Percentiles rank a stretch among this genome's conserved stretches.
Conservation (phyloP, 2,797 vertebrate species). For the Echeneis naucrates region DNA sequence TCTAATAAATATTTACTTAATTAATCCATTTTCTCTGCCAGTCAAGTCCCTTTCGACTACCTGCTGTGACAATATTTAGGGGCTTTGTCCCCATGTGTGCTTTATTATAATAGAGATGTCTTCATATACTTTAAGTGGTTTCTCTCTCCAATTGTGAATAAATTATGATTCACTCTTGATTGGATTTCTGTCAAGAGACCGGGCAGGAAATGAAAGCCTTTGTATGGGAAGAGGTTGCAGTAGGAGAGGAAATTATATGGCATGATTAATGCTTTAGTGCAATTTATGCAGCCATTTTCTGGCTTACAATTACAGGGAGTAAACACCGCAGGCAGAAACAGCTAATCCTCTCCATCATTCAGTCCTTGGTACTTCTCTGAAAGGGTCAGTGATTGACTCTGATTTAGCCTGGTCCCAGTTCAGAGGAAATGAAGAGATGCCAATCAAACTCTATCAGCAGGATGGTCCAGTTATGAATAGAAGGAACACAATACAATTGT, state of each 20-base stretch:
- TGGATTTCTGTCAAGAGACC: conserved; percentile 72
- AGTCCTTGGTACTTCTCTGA: conserved; percentile 69
- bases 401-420: conserved; percentile 68
- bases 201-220: conserved; percentile 77
- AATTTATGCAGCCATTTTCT: conserved; percentile 66
- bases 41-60: conserved; percentile 28
- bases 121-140: conserved; percentile 68
- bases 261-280: conserved; percentile 73
- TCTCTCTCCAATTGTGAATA: conserved; percentile 67
- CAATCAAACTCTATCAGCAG: conserved; percentile 74
- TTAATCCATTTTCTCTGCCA: conserved; percentile 45
- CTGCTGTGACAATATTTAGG: conserved; percentile 27
- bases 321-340: conserved; percentile 65
- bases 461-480: conserved; percentile 61
- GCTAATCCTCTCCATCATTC: conserved; percentile 69
- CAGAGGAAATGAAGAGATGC: conserved; percentile 80
- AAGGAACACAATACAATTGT: conserved; percentile 47
- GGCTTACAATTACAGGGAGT: conserved; percentile 57
- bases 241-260: conserved; percentile 52
- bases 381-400: conserved; percentile 82
- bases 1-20: conserved; percentile 34
- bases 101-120: conserved; percentile 66
- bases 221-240: conserved; percentile 55
- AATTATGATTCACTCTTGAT: conserved; percentile 73
- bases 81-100: conserved; percentile 43